These are phyloP conservation scores for Drosophila glabriapex DNA, from an alignment of 2,888 invertebrate genomes.

Conservation along the genomic window DNA sequence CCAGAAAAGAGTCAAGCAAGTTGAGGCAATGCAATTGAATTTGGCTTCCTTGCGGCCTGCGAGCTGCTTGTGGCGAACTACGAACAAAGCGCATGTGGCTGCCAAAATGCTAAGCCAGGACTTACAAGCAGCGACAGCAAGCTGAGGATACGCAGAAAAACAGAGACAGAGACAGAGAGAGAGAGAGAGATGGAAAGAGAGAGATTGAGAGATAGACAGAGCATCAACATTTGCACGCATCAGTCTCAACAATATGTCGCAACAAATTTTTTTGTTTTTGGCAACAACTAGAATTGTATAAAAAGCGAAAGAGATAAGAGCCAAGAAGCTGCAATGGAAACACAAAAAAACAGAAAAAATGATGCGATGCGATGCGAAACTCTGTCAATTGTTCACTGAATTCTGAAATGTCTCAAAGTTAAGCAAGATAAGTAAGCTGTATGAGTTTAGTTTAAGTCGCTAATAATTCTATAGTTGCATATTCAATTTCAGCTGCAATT, in stretches of 20 bases:
- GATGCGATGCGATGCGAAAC: neutral
- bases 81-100: slow-evolving; percentile 47
- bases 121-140: slow-evolving; percentile 47
- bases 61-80: slow-evolving; percentile 32
- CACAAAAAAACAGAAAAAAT: neutral
- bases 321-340: neutral
- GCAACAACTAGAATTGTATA: slow-evolving; percentile 13
- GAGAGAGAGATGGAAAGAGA: neutral
- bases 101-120: slow-evolving; percentile 44
- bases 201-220: neutral
- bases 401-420: neutral
- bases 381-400: neutral
- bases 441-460: neutral
- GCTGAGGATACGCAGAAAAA: neutral
- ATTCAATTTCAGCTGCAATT: neutral
- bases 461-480: neutral
- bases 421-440: neutral
- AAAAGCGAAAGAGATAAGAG: neutral
- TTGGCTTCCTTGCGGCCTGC: slow-evolving; percentile 35
- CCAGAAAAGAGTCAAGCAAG: slow-evolving; percentile 2
- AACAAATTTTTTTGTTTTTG: slow-evolving; percentile 21
- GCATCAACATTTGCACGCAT: slow-evolving; percentile 28
- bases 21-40: slow-evolving; percentile 53
- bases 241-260: slow-evolving; percentile 28
- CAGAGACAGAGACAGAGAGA: neutral